phyloP scores from a whole-genome alignment of 64 coral and sea anemone genomes.

The Pocillopora damicornis region DNA sequence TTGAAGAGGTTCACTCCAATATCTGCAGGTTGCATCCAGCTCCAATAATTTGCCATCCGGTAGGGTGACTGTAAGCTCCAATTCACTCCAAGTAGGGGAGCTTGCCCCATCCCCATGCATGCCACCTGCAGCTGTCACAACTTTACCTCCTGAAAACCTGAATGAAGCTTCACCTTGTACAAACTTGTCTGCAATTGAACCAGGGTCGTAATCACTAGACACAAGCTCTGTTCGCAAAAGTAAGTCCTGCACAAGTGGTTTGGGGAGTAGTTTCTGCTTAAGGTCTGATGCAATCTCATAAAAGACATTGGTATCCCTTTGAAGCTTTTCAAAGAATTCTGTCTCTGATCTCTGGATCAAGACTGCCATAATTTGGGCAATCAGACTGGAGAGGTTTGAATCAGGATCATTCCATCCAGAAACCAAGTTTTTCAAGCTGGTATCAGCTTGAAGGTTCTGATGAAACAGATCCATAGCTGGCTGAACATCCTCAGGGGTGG shows the following conservation, averaged over 20 bases:
- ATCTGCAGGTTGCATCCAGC: not conserved
- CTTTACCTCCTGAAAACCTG: not conserved
- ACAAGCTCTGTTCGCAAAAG: slow-evolving; percentile 26
- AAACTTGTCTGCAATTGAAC: slow-evolving; percentile 16
- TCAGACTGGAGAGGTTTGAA: not conserved
- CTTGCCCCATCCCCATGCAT: slow-evolving; percentile 3
- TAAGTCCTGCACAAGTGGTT: slow-evolving; percentile 17
- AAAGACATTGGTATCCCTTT: slow-evolving; percentile 1
- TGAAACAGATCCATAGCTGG: not conserved
- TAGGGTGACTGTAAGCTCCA: slow-evolving; percentile 34
- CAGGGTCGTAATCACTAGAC: not conserved
- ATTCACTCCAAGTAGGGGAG: not conserved
- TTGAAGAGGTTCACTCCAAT: not conserved
- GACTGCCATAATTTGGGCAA: not conserved
- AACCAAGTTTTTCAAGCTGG: not conserved
- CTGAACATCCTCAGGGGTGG: not conserved
- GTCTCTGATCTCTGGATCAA: slow-evolving; percentile 44
- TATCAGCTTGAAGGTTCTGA: not conserved
- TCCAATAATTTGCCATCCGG: slow-evolving; percentile 28
- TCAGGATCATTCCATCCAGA: not conserved
- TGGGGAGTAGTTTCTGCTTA: not conserved
- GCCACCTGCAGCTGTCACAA: slow-evolving; percentile 20
- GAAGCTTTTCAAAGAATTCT: slow-evolving; percentile 5
- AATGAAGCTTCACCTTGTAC: slow-evolving; percentile 29
- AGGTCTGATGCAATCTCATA: not conserved